Percentiles rank a stretch among this genome's conserved stretches.
phyloP scores from a whole-genome alignment of 2,797 vertebrate species.

The Cirrhinus molitorella region DNA sequence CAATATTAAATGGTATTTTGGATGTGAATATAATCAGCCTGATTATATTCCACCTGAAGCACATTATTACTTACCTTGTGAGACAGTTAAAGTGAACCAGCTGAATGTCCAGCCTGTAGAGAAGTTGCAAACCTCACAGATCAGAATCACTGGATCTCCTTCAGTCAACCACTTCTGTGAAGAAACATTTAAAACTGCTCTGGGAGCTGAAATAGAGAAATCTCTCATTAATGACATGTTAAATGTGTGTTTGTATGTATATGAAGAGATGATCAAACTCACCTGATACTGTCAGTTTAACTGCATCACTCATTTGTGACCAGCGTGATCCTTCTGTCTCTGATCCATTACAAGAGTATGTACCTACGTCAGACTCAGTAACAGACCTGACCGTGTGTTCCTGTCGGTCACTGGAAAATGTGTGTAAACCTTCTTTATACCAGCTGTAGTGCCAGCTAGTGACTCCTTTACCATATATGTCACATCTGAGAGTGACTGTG shows the following conservation, averaged over 20 bases:
- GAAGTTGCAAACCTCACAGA: no score
- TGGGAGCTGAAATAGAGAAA: not conserved
- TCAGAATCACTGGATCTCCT: conserved; percentile 18
- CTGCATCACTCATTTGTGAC: not conserved
- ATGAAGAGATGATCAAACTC: not conserved
- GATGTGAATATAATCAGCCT: no score
- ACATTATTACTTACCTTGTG: no score
- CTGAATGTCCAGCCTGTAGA: no score
- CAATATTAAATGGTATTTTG: not conserved
- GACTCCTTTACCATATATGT: no score
- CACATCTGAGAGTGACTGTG: no score
- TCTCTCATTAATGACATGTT: not conserved
- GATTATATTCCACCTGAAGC: no score
- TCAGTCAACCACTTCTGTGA: not conserved
- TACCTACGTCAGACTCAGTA: not conserved
- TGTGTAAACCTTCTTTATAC: no score
- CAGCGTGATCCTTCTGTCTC: not conserved
- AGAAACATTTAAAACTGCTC: not conserved
- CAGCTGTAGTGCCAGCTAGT: no score
- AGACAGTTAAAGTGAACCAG: no score
- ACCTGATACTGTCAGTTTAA: not conserved
- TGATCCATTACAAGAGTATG: not conserved
- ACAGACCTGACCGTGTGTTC: no score
- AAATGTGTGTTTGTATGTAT: not conserved
- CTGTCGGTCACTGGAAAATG: no score